Base-by-base conservation (phyloP, 1,140 invertebrate genomes). In the Oscheius sp. region DNA sequence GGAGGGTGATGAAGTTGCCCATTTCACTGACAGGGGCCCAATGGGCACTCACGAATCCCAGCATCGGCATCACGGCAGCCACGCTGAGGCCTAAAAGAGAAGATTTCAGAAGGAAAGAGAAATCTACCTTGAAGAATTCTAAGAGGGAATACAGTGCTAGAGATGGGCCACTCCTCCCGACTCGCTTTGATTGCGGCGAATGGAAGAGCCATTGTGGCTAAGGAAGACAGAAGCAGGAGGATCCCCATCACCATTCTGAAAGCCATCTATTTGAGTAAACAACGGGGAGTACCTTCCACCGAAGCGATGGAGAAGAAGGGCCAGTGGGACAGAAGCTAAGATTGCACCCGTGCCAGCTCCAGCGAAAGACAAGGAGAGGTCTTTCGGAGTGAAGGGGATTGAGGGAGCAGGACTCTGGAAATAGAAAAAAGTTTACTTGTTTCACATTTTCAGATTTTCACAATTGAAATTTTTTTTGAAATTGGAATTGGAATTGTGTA, bases 1-100 rank as follows among this genome's bases (percentile, higher is more conserved):
- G 68, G 3, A 73, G 34, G 20, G 72, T 74, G 3, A 74, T 55
- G 36, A 74, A 74, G 29, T 72, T 26, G 59, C 71, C 72, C 28
- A 71, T 74, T 34, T 74, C 67, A 59, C 23, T 29, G 1, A 74
- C n/a, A 3, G 72, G 66, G 2, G 72, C 69, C 72, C 72, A 74
- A 4, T 73, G 69, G 32, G 68, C 72, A 31, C 26, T 32, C 46
- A 74, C 58, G 38, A 36, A 73, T 7, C 72, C 72, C 18, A 74
- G 29, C 28, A 74, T 62, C 2, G 72, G 72, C 70, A 74, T 71
- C 10, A 71, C 66, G 32, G 46, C 70, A 32, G 72, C 72, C 18
- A 74, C 58, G 10, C 34, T 69, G 34, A 61, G 26, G 2, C 72
- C 72, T 49, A 46, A 68, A 4, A 72, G 55, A 70, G 32, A 58